Conservation (phyloP, 2,797 vertebrate genomes). For the Philypnodon macrostomus region DNA sequence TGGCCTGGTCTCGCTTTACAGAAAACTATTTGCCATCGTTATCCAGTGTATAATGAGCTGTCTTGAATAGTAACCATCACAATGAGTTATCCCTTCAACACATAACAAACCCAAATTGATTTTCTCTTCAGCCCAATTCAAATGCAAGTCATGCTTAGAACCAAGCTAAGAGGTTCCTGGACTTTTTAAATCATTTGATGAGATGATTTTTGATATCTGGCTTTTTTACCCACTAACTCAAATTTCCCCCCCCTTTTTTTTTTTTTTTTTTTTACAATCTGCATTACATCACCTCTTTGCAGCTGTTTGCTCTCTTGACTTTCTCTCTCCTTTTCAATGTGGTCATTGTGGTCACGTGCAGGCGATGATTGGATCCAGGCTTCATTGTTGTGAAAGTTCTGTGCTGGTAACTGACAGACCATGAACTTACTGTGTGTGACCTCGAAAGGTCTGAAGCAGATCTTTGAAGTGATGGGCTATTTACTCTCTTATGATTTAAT, state of each 20-base stretch:
- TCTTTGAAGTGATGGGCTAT: too few species aligned
- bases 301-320: slow-evolving; percentile 34
- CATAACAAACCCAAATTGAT: not conserved
- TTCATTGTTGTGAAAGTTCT: slow-evolving; percentile 46
- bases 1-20: too few species aligned
- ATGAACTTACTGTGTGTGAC: slow-evolving; percentile 56
- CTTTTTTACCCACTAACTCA: slow-evolving; percentile 32
- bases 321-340: slow-evolving; percentile 31
- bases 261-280: slow-evolving; percentile 15
- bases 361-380: slow-evolving; percentile 70
- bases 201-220: slow-evolving; percentile 18
- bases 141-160: slow-evolving; percentile 6
- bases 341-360: slow-evolving; percentile 67
- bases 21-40: not conserved
- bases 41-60: not conserved
- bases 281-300: slow-evolving; percentile 55
- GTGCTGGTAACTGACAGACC: slow-evolving; percentile 49
- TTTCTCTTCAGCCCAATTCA: slow-evolving; percentile 1
- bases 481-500: too few species aligned
- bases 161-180: slow-evolving; percentile 3
- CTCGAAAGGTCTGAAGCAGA: slow-evolving; percentile 20
- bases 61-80: not conserved
- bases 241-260: slow-evolving; percentile 14
- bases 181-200: slow-evolving; percentile 10
- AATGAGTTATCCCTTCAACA: not conserved